Conservation (phyloP, 2,888 invertebrate genomes). For the Andrena haemorrhoa region DNA sequence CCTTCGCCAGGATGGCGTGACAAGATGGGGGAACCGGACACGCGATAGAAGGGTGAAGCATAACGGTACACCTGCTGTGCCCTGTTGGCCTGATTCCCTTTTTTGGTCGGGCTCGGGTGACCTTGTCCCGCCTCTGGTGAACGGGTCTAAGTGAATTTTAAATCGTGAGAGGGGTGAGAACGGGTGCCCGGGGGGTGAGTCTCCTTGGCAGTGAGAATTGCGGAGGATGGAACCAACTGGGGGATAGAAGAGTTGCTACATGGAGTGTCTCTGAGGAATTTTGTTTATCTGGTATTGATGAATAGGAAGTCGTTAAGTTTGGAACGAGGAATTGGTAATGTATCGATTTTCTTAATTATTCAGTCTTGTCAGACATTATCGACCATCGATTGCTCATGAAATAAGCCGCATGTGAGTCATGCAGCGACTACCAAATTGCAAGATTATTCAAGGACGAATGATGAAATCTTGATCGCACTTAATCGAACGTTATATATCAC, state of each 20-base stretch:
- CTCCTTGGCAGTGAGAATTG: no score
- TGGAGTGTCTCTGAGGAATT: no score
- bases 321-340: background rate
- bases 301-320: no score
- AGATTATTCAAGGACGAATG: constrained; percentile 26
- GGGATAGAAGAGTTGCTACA: no score
- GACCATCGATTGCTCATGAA: constrained; percentile 1
- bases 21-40: constrained; percentile 25
- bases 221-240: no score
- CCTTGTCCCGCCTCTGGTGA: background rate
- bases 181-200: background rate
- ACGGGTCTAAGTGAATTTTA: background rate
- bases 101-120: background rate
- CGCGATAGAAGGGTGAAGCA: constrained; percentile 40
- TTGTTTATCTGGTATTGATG: no score
- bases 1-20: constrained; percentile 12
- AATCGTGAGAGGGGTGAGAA: background rate
- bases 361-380: background rate
- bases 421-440: background rate
- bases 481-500: constrained; percentile 4
- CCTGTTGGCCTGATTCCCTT: background rate
- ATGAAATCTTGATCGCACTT: background rate
- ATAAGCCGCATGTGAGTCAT: constrained; percentile 4
- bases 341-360: background rate
- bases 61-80: constrained; percentile 36